Evolutionary conservation across 2,888 invertebrate genomes (phyloP).

Genomic region (Bursaphelenchus okinawaensis): DNA sequence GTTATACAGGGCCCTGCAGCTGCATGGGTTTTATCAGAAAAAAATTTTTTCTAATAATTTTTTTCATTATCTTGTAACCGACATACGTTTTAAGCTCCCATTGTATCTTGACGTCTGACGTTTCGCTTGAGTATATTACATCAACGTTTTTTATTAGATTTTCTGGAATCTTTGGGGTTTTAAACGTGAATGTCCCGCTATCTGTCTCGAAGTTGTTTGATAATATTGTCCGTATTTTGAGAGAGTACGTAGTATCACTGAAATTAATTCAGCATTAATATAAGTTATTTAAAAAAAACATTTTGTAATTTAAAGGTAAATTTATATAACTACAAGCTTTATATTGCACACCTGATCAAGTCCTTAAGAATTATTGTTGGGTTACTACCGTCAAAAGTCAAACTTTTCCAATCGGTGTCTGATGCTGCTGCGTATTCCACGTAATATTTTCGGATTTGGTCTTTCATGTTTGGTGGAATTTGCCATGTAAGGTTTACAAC

Average conservation of each 20-base stretch:
- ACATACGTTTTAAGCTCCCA: conserved; percentile 52
- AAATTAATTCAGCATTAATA: conserved; percentile 18
- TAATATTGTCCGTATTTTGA: conserved; percentile 47
- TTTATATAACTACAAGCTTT: background rate
- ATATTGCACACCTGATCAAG: conserved; percentile 48
- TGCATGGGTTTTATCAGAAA: no score
- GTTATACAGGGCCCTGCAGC: no score
- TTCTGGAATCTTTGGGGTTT: conserved; percentile 34
- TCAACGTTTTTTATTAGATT: conserved; percentile 55
- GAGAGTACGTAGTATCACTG: conserved; percentile 53
- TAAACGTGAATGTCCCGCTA: conserved; percentile 46
- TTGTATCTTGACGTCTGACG: conserved; percentile 50
- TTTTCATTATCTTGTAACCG: background rate
- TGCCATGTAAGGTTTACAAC: conserved; percentile 55
- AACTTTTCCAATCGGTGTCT: conserved; percentile 38
- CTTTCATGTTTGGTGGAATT: conserved; percentile 42
- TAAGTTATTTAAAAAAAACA: conserved; percentile 1
- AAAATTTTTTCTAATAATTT: conserved; percentile 13
- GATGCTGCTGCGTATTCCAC: conserved; percentile 42
- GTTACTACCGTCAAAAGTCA: conserved; percentile 44
- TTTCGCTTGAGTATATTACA: conserved; percentile 55
- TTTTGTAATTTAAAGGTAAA: background rate
- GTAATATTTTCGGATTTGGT: conserved; percentile 45
- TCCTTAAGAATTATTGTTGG: conserved; percentile 41
- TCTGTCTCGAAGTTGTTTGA: conserved; percentile 42